Evolutionary conservation across 2,888 invertebrate species (phyloP), one percentile per base, ranked within the genome.

Genomic region (Hartigia nigra): DNA sequence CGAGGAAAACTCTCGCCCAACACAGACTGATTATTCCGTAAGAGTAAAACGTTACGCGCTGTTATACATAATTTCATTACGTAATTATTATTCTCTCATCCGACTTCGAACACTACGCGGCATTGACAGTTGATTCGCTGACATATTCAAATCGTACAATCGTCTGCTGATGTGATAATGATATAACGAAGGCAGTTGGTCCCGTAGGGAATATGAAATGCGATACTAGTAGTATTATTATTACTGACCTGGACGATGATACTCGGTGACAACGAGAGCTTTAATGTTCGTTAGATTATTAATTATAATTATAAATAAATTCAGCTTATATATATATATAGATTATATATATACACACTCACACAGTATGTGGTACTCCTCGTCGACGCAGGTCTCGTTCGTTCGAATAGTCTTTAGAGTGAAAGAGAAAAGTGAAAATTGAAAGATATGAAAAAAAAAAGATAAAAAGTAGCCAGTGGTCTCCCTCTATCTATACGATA

Each of bases 361-460:
- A 55, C 23, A 23, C 9, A 55, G 23, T 55, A 23, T 55, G 55
- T 55, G 55, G 55, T 55, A 55, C 55, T 55, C 55, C 55, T 55
- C 55, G 55, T 55, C 55, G 55, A 55, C 55, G 55, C 55, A 23
- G 55, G 55, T 55, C 55, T 55, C 55, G 23, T 55, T 55, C 23
- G 55, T 9, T 76, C 69, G 37, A 69, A 37, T 23, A n/a, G 36
- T 76, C 31, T 31, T 76, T 76, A 37, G 39, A 23, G 72, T 31
- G 34, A 72, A 31, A 76, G 32, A 76, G 39, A 69, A 69, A 55
- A 69, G 31, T 76, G 69, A 76, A 69, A 34, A 69, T 34, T 76
- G 31, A 76, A 39, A 23, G 23, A 34, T 34, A 34, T 3, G 4
- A 34, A 55, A 23, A 55, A 23, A 0, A 55, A 12, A 12, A 37